Evolutionary conservation across 2,113 vertebrate species (phyloP), one percentile per base, ranked within the genome.

Genomic region (Stegastes partitus): DNA sequence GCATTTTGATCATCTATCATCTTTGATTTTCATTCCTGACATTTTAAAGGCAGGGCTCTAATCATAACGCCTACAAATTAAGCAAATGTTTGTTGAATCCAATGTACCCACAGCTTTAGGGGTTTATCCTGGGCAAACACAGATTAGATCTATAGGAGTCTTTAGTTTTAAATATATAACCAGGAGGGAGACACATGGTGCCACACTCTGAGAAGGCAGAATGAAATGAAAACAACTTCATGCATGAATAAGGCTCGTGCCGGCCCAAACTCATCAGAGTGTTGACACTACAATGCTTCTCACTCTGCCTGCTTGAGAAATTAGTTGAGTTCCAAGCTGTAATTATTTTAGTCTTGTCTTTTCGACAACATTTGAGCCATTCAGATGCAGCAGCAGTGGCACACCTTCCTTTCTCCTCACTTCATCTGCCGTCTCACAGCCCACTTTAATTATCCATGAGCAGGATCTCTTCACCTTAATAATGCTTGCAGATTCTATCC

Each of bases 401-500:
- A 49, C 49, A 66, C n/a, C 58, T 61, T 70, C 50, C 62, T 44
- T 49, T 76, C 51, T 58, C 49, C 70, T 89, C 53, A 23, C 45
- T 75, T 78, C 67, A 68, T 42, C 47, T 42, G 25, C 34, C 56
- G 65, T 73, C 77, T 79, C 64, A 86, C 73, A 68, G 69, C 53
- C 66, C 37, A 64, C 61, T 76, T 84, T 81, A 85, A 86, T 90
- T 82, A 81, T 87, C 74, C 53, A 62, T 26, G 67, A 74, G 75
- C 74, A 80, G 75, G 71, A 85, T 74, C 81, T 61, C 28, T 76
- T 89, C 71, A 69, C 77, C 81, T 86, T 80, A 84, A 84, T 89
- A 84, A 88, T 71, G 71, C 66, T 63, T 63, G 74, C 75, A 76
- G 65, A 89, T 82, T 80, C 65, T 74, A 44, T 69, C 65, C 56